phyloP scores from a whole-genome alignment of 2,888 invertebrate genomes.

The Agrilus biguttatus region DNA sequence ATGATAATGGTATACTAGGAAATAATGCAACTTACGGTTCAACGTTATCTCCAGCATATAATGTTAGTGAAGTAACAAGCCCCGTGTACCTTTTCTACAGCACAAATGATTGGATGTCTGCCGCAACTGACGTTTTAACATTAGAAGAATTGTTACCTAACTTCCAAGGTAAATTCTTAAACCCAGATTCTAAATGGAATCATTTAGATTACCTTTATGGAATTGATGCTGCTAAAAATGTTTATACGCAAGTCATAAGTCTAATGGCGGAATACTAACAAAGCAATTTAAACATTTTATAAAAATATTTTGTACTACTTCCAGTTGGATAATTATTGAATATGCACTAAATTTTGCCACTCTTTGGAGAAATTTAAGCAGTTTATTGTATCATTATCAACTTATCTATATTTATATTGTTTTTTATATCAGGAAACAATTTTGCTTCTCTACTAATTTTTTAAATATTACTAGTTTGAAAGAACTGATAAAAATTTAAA shows the following conservation, averaged over 20 bases:
- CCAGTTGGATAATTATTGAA: too few relatives aligned
- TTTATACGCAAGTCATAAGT: not conserved
- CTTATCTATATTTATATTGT: too few relatives aligned
- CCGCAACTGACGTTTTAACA: slow-evolving; percentile 12
- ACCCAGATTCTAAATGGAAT: slow-evolving; percentile 38
- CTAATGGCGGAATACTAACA: too few relatives aligned
- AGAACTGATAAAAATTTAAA: too few relatives aligned
- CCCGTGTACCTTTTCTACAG: slow-evolving; percentile 30
- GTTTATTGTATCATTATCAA: too few relatives aligned
- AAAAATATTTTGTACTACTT: too few relatives aligned
- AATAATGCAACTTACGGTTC: slow-evolving; percentile 15
- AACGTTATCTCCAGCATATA: slow-evolving; percentile 25
- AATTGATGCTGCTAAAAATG: slow-evolving; percentile 23
- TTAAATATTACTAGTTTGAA: too few relatives aligned
- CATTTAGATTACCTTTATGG: slow-evolving; percentile 53
- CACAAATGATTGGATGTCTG: slow-evolving; percentile 32
- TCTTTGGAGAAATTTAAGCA: too few relatives aligned
- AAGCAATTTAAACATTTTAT: too few relatives aligned
- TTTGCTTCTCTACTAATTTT: too few relatives aligned
- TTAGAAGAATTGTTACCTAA: slow-evolving; percentile 1
- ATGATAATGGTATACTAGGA: slow-evolving; percentile 5
- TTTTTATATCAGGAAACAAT: too few relatives aligned
- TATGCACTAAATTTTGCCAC: too few relatives aligned
- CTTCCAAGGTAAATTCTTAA: slow-evolving; percentile 30
- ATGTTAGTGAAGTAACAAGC: slow-evolving; percentile 23